Evolutionary conservation across 2,888 invertebrate genomes (phyloP).

Genomic region (Cantharis flavilabris): DNA sequence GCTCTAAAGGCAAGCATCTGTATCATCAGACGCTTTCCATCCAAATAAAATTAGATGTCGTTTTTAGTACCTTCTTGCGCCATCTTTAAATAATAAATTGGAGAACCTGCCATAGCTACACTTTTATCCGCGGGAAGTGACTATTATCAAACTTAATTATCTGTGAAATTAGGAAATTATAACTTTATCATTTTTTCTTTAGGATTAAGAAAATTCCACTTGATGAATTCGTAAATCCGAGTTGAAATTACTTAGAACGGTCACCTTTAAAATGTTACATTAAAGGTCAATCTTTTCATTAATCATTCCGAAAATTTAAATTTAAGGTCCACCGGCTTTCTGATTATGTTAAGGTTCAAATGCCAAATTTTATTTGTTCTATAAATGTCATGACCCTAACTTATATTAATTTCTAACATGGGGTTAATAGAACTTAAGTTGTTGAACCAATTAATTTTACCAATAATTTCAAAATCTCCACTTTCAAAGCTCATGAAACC

Average conservation of each 20-base stretch:
- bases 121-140: conserved; percentile 17
- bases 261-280: conserved; percentile 28
- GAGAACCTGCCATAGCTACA: conserved; percentile 15
- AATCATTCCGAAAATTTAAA: conserved; percentile 18
- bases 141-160: conserved; percentile 24
- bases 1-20: conserved; percentile 26
- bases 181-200: conserved; percentile 15
- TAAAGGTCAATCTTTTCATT: conserved; percentile 30
- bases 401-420: neutral
- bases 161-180: conserved; percentile 26
- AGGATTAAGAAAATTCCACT: conserved; percentile 1
- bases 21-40: conserved; percentile 37
- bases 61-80: conserved; percentile 30
- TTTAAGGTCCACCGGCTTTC: conserved; percentile 28
- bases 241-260: conserved; percentile 16
- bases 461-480: neutral
- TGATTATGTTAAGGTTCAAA: conserved; percentile 26
- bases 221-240: neutral
- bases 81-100: conserved; percentile 28
- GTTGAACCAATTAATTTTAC: neutral
- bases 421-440: neutral
- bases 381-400: conserved; percentile 20
- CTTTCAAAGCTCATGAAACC: neutral
- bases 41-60: conserved; percentile 30
- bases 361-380: conserved; percentile 14